These are phyloP conservation scores for Aratinga solstitialis DNA, from an alignment of 2,797 vertebrate genomes.

Conservation along the genomic window DNA sequence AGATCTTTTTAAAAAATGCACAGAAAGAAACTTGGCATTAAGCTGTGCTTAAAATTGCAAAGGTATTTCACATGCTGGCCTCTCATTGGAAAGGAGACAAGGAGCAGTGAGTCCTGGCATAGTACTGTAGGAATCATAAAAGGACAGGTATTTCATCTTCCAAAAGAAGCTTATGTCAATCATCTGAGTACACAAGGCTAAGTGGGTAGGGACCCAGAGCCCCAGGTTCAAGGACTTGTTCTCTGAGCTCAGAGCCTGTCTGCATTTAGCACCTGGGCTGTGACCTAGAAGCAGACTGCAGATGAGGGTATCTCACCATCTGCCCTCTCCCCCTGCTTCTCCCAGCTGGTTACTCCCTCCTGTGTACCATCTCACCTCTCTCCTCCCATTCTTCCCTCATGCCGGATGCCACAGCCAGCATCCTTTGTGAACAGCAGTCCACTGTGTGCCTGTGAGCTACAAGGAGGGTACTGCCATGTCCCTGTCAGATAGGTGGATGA, in stretches of 20 bases:
- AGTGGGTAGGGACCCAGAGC: not conserved
- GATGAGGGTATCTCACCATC: fast-evolving
- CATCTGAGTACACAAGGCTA: not conserved
- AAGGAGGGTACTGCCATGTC: not conserved
- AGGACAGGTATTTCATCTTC: not conserved
- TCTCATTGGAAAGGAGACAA: not conserved
- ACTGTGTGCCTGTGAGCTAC: not conserved
- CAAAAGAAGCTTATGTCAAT: not conserved
- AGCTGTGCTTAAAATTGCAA: not conserved
- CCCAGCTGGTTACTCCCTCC: not conserved
- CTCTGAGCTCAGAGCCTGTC: not conserved
- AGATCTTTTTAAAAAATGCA: not conserved
- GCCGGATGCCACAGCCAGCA: not conserved
- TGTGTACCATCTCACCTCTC: not conserved
- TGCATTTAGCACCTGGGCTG: not conserved
- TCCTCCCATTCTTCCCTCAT: not conserved
- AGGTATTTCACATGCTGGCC: not conserved
- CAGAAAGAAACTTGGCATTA: not conserved
- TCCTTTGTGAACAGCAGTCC: not conserved
- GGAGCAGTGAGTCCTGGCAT: not conserved
- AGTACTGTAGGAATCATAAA: not conserved
- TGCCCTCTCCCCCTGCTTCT: not conserved
- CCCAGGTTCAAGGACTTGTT: not conserved
- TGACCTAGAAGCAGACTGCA: not conserved
- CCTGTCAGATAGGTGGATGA: not conserved